Conservation (phyloP, 2,113 vertebrate genomes). For the Pithys albifrons region DNA sequence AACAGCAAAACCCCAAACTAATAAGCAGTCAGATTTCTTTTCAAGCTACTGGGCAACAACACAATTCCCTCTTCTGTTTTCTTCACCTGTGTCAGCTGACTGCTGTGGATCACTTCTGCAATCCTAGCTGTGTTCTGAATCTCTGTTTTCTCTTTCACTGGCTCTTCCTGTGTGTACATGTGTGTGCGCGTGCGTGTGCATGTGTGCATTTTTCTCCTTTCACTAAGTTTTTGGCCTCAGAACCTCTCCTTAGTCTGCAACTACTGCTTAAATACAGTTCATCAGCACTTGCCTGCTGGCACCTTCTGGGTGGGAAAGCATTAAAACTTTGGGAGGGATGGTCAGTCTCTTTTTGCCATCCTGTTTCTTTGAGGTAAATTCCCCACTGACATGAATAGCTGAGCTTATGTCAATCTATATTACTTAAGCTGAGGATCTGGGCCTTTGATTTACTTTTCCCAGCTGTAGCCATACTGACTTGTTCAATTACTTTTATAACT, state of each 20-base stretch:
- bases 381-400: neutral
- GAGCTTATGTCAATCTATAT: neutral
- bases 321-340: neutral
- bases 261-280: neutral
- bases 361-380: neutral
- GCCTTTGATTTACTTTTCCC: conserved; percentile 54
- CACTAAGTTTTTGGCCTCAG: neutral
- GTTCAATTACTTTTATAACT: conserved; percentile 58
- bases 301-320: neutral
- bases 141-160: neutral
- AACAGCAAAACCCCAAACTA: neutral
- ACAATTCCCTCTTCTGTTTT: neutral
- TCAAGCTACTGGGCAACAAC: conserved; percentile 33
- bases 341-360: conserved; percentile 10
- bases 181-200: accelerated
- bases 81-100: neutral
- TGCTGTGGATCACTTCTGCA: neutral
- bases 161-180: neutral
- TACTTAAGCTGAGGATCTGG: conserved; percentile 19
- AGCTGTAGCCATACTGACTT: conserved; percentile 31
- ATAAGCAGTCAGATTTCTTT: conserved; percentile 30
- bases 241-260: neutral
- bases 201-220: neutral
- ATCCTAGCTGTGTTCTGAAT: neutral
- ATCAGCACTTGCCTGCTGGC: neutral